Evolutionary conservation across 2,888 invertebrate species (phyloP), one percentile per base, ranked within the genome.

Genomic region (Abrostola triplasia): DNA sequence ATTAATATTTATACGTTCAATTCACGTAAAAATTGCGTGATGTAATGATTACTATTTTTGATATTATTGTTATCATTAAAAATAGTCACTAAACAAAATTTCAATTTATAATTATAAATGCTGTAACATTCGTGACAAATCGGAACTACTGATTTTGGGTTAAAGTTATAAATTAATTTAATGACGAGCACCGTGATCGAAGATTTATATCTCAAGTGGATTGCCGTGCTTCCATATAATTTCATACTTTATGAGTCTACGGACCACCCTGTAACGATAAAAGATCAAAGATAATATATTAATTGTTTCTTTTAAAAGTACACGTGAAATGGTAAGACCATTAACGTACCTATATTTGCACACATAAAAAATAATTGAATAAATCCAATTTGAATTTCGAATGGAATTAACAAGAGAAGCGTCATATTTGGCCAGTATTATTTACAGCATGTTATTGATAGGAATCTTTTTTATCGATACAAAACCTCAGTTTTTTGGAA

Each of bases 221-320:
- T 70, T 54, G 54, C 47, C 36, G 53, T 72, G 65, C 63, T 63
- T 54, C 53, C 59, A 74, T 64, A 64, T 74, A 70, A 70, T 69
- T 70, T 70, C 60, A 59, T 65, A 59, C 36, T 72, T 75, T 79
- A 80, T 60, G 51, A 55, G n/a, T 57, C 54, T 53, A 58, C 56
- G 51, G 77, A 77, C 79, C 81, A 83, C 81, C 74, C 68, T 72
- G 73, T 58, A 54, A 50, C 59, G 50, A 70, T 76, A 57, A 55
- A 61, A 75, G 36, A 67, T 42, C 42, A 41, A 55, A 61, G 71
- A 76, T 80, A 73, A 76, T 69, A 59, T 52, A 70, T 67, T 72
- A 56, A 63, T 67, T 64, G 49, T 64, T 58, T 67, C 11, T 41
- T 12, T 57, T 56, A 50, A 65, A 68, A 69, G n/a, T 59, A 49